phyloP scores from a whole-genome alignment of 2,888 invertebrate species.

The Eristalis tenax region DNA sequence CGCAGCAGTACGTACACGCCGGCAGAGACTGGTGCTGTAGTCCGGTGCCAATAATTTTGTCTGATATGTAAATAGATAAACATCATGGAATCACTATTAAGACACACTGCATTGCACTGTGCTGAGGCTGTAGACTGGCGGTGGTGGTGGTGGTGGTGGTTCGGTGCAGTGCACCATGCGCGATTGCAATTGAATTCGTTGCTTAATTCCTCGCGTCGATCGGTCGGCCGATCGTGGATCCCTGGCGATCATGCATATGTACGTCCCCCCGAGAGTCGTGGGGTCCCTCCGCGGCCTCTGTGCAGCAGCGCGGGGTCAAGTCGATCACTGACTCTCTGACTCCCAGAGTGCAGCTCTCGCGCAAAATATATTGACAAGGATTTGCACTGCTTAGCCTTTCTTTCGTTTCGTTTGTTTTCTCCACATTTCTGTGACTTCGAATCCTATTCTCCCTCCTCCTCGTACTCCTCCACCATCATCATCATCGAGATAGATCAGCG shows the following conservation, averaged over 20 bases:
- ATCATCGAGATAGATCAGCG: not conserved
- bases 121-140: slow-evolving; percentile 7
- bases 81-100: slow-evolving; percentile 72
- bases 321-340: slow-evolving; percentile 63
- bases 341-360: slow-evolving; percentile 22
- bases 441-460: not conserved
- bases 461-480: not conserved
- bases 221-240: slow-evolving; percentile 35
- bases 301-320: slow-evolving; percentile 64
- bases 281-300: slow-evolving; percentile 61
- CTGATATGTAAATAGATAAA: slow-evolving; percentile 72
- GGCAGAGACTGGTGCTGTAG: slow-evolving; percentile 23
- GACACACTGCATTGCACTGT: slow-evolving; percentile 41
- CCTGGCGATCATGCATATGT: slow-evolving; percentile 8
- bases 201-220: slow-evolving; percentile 61
- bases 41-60: slow-evolving; percentile 72
- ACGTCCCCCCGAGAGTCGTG: slow-evolving; percentile 48
- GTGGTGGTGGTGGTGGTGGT: not conserved
- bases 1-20: not conserved
- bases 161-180: slow-evolving; percentile 40
- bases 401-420: not conserved
- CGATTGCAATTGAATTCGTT: slow-evolving; percentile 71
- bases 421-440: slow-evolving; percentile 18
- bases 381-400: slow-evolving; percentile 11
- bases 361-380: slow-evolving; percentile 64